Evolutionary conservation across 2,797 vertebrate genomes (phyloP), one percentile per base, ranked within the genome.

Genomic region (Bradypodion pumilum): DNA sequence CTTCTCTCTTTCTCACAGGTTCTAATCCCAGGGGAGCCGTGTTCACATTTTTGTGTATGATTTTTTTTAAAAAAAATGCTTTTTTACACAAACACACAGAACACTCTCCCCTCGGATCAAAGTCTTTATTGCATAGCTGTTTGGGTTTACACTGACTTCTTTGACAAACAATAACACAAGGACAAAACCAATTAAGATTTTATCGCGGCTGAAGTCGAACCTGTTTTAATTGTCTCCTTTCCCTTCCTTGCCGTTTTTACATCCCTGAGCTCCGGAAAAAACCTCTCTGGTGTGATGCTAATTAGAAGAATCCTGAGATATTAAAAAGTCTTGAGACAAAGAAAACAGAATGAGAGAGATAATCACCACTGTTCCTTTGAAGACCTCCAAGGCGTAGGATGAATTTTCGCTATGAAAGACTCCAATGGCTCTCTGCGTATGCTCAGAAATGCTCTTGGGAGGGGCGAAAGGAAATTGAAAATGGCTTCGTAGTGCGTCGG

Each of bases 121-220:
- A 19, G 2, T 68, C 74, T 82, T 79, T 69, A 79, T 83, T 76
- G 16, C 76, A 52, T 69, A 74, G 66, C 35, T 49, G 52, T 68
- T 62, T 52, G 72, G 77, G 72, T 83, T 83, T 80, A 87, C 81
- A 75, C 15, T 21, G 72, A n/a, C 65, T 74, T 7, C 37, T 86
- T 82, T 35, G 75, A 80, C 62, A 76, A 81, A 52, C 77, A 83
- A 83, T 80, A 68, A 63, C 75, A 77, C 62, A 87, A 0, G 72
- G 83, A 87, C 81, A 79, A 83, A 83, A 83, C 76, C 76, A 87
- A 83, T 86, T 86, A 86, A 83, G 81, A 86, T 86, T 15, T 23
- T 78, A 79, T 83, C 76, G 1, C 1, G 40, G 69, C 32, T 25
- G 37, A 21, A 86, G 66, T 82, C n/a, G 76, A 75, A 83, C 81